These are phyloP conservation scores for Megatriorchis doriae DNA, from an alignment of 2,113 vertebrate genomes.

Conservation along the genomic window DNA sequence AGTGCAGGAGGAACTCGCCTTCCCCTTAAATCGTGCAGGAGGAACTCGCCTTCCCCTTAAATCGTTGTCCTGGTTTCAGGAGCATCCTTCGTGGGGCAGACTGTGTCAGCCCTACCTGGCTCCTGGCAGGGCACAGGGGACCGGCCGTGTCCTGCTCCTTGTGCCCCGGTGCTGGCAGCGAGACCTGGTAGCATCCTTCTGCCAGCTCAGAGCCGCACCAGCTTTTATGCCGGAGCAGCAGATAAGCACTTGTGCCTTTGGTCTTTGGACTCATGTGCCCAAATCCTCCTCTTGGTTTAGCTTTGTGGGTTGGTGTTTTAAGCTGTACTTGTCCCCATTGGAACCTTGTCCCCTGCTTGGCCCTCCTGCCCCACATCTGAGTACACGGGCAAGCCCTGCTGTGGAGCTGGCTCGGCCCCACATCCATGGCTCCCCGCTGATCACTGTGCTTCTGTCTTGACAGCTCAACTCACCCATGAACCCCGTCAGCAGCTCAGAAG, in stretches of 20 bases:
- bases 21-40: background rate
- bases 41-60: background rate
- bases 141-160: accelerated
- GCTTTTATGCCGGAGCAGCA: background rate
- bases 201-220: background rate
- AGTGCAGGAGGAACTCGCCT: background rate
- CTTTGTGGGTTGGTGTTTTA: background rate
- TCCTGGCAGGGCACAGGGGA: background rate
- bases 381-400: background rate
- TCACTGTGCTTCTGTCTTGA: background rate
- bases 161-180: background rate
- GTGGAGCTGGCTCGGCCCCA: background rate
- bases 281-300: background rate
- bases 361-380: background rate
- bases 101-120: background rate
- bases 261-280: background rate
- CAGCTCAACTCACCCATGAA: slow-evolving; percentile 97
- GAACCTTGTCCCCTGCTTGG: background rate
- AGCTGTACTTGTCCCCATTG: background rate
- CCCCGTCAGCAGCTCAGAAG: slow-evolving; percentile 94
- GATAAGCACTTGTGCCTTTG: background rate
- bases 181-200: background rate
- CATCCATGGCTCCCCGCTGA: background rate
- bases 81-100: background rate
- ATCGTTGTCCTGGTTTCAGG: no score